Conservation (phyloP, 2,888 invertebrate genomes). For the Drosophila kambysellisi region DNA sequence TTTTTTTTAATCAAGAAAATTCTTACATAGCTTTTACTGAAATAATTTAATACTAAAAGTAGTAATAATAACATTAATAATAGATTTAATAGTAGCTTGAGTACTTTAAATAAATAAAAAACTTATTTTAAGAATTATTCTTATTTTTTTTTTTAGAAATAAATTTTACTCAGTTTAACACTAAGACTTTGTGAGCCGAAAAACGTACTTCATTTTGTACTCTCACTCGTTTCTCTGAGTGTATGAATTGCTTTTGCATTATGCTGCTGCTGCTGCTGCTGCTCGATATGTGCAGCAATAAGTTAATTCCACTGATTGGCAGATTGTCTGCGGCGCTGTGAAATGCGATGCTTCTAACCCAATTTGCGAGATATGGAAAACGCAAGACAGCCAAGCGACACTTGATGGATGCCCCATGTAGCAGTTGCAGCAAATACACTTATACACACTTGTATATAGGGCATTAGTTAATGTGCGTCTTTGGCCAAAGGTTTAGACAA, state of each 20-base stretch:
- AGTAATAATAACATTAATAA: too few relatives aligned
- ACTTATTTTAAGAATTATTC: not conserved
- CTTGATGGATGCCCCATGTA: slow-evolving; percentile 34
- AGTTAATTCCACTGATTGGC: slow-evolving; percentile 66
- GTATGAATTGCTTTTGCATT: slow-evolving; percentile 51
- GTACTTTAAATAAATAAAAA: too few relatives aligned
- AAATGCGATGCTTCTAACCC: slow-evolving; percentile 74
- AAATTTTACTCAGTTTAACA: not conserved
- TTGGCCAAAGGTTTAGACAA: slow-evolving; percentile 25
- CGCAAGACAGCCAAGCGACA: slow-evolving; percentile 23
- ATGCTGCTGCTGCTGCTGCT: slow-evolving; percentile 23
- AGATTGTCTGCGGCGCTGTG: slow-evolving; percentile 57
- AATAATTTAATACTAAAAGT: too few relatives aligned
- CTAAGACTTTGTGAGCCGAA: not conserved
- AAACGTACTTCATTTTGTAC: not conserved
- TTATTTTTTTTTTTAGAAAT: not conserved
- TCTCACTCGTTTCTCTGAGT: not conserved
- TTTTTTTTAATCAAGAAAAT: too few relatives aligned
- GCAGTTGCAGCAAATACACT: not conserved
- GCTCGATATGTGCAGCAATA: slow-evolving; percentile 46
- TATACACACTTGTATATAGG: not conserved
- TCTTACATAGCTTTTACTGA: too few relatives aligned
- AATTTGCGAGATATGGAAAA: slow-evolving; percentile 58
- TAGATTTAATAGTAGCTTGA: too few relatives aligned
- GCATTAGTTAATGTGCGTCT: slow-evolving; percentile 3